Base-by-base conservation (phyloP, 2,888 invertebrate genomes). In the Hypercompe scribonia region DNA sequence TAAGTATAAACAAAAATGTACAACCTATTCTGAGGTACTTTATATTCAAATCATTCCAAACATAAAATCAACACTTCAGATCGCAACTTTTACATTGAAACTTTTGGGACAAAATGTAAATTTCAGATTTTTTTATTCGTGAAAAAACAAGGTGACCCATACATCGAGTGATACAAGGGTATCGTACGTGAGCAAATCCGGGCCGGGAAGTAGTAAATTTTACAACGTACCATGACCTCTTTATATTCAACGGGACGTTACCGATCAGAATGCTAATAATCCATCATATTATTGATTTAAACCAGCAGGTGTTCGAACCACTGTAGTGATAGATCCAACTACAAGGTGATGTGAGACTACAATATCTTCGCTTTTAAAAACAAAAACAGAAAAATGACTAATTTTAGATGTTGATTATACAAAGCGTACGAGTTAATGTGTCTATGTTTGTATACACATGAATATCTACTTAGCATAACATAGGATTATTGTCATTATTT, bases 151-250 rank as follows among this genome's bases (percentile, higher is more conserved):
- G 74, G 72, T 75, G 72, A 74, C 77, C 80, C 78, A 80, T 82
- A 76, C 79, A 78, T 82, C n/a, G 65, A 72, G 42, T 58, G 68
- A 74, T 80, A 77, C 84, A 77, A 68, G 80, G 80, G 75, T 78
- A 65, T 68, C 77, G 82, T 80, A 84, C 84, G 80, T 78, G 84
- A 78, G 78, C 70, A 65, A 64, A 71, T 76, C 74, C 66, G 69
- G 76, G 72, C 64, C 72, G 76, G 70, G 71, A 78, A 80, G 80
- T 77, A 83, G 84, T 83, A 83, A 82, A 83, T 83, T 77, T 75
- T 78, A 77, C 61, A 73, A 75, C 66, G 67, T 64, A 42, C 64
- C 42, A 42, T 13, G 0, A 11, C 33, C 8, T 36, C 7, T 50
- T 73, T 73, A 70, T 33, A 61, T 36, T 24, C 13, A 31, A 61